Evolutionary conservation across 2,113 vertebrate genomes (phyloP).

Genomic region (Mohoua ochrocephala): DNA sequence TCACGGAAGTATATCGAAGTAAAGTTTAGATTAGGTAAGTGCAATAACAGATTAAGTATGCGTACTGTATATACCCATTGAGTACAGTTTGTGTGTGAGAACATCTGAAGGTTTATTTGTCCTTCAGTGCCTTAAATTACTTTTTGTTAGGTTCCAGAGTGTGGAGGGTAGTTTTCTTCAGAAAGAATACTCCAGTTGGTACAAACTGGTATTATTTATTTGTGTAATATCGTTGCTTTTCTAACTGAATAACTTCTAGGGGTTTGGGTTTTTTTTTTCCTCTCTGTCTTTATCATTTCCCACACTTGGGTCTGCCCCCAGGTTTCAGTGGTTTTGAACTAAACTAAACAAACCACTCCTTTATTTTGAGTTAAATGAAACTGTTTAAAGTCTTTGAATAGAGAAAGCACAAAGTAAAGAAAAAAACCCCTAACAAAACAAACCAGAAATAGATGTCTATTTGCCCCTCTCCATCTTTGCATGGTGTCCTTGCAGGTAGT

Average conservation of each 20-base stretch:
- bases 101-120: background rate
- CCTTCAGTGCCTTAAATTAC: background rate
- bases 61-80: rapidly evolving
- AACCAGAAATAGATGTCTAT: background rate
- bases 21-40: background rate
- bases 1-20: background rate
- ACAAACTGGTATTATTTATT: rapidly evolving
- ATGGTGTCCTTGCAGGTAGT: background rate
- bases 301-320: rapidly evolving
- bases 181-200: background rate
- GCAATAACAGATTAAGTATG: background rate
- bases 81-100: background rate
- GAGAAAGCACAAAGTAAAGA: background rate
- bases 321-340: background rate
- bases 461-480: background rate
- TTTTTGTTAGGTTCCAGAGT: background rate
- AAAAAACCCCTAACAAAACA: no score
- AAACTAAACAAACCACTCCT: background rate
- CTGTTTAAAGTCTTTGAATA: background rate
- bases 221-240: background rate
- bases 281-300: background rate
- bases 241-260: background rate
- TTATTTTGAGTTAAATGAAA: background rate
- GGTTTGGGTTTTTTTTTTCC: rapidly evolving
- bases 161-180: background rate